phyloP scores from a whole-genome alignment of 2,797 vertebrate genomes.

The Tympanoctomys barrerae region DNA sequence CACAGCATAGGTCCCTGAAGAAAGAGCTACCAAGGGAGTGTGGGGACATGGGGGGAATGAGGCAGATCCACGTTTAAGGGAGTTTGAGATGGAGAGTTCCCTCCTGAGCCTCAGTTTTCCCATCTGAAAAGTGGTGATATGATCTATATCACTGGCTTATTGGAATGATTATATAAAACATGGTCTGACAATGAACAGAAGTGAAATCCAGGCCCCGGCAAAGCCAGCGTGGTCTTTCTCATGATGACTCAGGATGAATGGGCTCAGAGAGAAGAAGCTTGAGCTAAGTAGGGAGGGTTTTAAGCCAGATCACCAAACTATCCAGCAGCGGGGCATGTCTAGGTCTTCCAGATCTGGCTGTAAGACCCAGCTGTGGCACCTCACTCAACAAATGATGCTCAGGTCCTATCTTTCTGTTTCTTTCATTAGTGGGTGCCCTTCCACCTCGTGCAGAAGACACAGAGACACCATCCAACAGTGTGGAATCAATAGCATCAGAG shows the following conservation, averaged over 20 bases:
- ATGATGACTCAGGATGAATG: background rate
- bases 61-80: background rate
- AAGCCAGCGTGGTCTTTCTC: background rate
- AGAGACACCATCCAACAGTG: background rate
- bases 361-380: background rate
- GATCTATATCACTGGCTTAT: background rate
- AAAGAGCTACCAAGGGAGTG: background rate
- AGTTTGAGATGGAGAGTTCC: background rate
- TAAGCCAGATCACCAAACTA: background rate
- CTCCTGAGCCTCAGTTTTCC: background rate
- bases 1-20: background rate
- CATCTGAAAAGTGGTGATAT: conserved; percentile 54
- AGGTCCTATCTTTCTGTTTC: background rate
- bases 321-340: background rate
- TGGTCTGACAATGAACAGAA: background rate
- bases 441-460: background rate
- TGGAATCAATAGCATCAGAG: background rate
- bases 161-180: background rate
- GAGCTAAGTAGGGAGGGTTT: background rate
- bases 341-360: background rate
- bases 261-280: conserved; percentile 21
- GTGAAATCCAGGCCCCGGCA: background rate
- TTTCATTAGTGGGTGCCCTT: background rate
- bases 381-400: background rate
- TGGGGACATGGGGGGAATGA: rapidly evolving